phyloP scores from a whole-genome alignment of 2,113 vertebrate genomes.

The Lycaon pictus region DNA sequence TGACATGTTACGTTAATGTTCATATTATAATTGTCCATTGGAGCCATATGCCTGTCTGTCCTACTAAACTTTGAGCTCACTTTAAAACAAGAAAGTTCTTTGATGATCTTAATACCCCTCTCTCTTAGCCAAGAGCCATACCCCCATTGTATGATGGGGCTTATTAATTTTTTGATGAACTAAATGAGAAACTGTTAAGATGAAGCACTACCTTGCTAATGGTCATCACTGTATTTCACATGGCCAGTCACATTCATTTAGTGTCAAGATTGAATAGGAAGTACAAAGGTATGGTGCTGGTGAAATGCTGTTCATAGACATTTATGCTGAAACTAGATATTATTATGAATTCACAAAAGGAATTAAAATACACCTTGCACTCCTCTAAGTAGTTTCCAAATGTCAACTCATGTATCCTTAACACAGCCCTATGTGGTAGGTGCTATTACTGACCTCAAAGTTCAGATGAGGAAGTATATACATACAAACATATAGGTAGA shows the following conservation, averaged over 20 bases:
- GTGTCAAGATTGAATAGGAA: neutral
- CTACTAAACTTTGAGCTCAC: neutral
- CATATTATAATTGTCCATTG: neutral
- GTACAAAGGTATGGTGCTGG: neutral
- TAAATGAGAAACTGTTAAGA: neutral
- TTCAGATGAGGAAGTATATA: neutral
- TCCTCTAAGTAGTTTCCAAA: neutral
- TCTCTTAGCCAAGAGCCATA: neutral
- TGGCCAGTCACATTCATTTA: neutral
- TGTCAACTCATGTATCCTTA: neutral
- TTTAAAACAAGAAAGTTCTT: neutral
- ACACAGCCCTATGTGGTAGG: neutral
- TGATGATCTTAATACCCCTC: neutral
- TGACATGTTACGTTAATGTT: neutral
- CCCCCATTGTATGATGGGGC: neutral
- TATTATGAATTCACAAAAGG: neutral
- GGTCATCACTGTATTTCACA: neutral
- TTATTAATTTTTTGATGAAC: neutral
- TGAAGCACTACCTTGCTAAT: too few species aligned
- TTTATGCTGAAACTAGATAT: neutral
- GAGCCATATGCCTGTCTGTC: neutral
- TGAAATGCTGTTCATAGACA: neutral
- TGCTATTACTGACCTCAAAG: neutral
- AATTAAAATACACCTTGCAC: too few species aligned
- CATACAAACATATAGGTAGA: neutral